Evolutionary conservation across 2,113 vertebrate species (phyloP), one percentile per base, ranked within the genome.

Genomic region (Dolichotis patagonum): DNA sequence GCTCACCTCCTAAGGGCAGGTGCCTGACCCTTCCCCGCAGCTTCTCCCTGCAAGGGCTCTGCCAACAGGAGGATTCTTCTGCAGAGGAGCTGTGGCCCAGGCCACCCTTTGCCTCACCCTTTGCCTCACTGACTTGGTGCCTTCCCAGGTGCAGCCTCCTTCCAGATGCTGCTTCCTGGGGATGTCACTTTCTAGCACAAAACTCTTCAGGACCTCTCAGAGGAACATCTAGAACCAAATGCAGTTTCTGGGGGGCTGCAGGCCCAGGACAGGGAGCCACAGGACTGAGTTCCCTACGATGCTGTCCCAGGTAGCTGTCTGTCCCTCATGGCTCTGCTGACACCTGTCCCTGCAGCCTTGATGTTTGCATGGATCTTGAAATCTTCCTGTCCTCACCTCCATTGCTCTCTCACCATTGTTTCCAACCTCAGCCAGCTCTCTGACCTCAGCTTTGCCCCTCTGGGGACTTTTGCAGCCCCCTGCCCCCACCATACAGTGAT

Each of bases 41-140:
- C 24, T 24, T 28, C 41, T 26, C 41, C 24, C 73, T 46, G 38
- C 41, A 28, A 41, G 1, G 20, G 41, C 38, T 84, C 32, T 81
- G 10, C 78, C 22, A 20, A 13, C 38, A 46, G 38, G 62, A 65
- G 22, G 46, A 16, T 35, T 69, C 38, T 78, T 85, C 28, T 41
- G 71, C 32, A 7, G 16, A 19, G 32, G 30, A 43, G n/a, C n/a
- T 19, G 35, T 17, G 22, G 26, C 89, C 49, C 1, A 46, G 73
- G 73, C 2, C 0, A 14, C 5, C 2, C 46, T n/a, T 3, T 69
- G 3, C 58, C 69, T 69, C 0, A 14, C 5, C 2, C 46, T n/a
- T 3, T 69, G 3, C 58, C 69, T 69, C 26, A 17, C 54, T 10
- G 20, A 12, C 7, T 13, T 17, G 80, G 41, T 54, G 19, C 49